Evolutionary conservation across 2,888 invertebrate species (phyloP).

Genomic region (Andrena dorsata): DNA sequence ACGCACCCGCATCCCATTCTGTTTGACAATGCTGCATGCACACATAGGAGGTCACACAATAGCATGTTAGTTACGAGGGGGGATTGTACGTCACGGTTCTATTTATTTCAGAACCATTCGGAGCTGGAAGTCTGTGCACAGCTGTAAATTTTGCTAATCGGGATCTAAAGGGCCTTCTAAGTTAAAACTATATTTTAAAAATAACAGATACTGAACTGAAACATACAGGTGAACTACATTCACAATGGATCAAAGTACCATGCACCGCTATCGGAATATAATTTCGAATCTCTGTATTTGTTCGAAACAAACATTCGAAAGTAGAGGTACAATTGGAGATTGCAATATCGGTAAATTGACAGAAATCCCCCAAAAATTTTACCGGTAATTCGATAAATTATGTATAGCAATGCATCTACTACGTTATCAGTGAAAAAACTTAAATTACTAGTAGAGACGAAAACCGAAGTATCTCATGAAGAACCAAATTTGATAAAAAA

Average conservation of each 20-base stretch:
- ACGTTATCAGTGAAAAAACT: too few relatives aligned
- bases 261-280: conserved; percentile 22
- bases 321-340: background rate
- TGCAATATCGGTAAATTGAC: too few relatives aligned
- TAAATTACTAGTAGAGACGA: too few relatives aligned
- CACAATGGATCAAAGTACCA: conserved; percentile 13
- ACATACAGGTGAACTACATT: conserved; percentile 19
- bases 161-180: background rate
- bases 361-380: too few relatives aligned
- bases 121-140: background rate
- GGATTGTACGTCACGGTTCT: conserved; percentile 10
- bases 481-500: too few relatives aligned
- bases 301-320: conserved; percentile 12
- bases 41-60: conserved; percentile 73
- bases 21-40: conserved; percentile 84
- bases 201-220: background rate
- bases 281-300: background rate
- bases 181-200: background rate
- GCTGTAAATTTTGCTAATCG: background rate
- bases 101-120: background rate
- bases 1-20: conserved; percentile 79
- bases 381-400: too few relatives aligned
- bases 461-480: too few relatives aligned
- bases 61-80: conserved; percentile 69
- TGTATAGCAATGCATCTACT: too few relatives aligned